Percentiles rank a stretch among this genome's conserved stretches.
Conservation (phyloP, 2,113 vertebrate species). For the Apeltes quadracus region DNA sequence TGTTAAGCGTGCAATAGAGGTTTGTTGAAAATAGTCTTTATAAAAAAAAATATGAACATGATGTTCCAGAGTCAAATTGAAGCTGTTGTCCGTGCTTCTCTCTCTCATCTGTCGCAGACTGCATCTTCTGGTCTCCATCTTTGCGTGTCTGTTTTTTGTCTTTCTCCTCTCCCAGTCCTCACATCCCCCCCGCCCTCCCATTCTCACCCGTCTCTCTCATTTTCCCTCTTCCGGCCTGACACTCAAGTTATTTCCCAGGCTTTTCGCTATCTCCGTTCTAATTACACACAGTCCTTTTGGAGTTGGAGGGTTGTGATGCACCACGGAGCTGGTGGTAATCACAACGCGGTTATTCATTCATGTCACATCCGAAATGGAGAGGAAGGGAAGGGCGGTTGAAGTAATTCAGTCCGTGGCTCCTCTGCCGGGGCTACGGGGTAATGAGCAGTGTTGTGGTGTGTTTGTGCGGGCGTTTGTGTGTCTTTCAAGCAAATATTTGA, state of each 20-base stretch:
- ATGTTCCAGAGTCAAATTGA: not conserved
- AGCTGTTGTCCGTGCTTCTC: not conserved
- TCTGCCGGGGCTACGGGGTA: constrained; percentile 41
- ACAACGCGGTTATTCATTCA: constrained; percentile 65
- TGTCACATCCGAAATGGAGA: constrained; percentile 47
- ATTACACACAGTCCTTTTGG: constrained; percentile 54
- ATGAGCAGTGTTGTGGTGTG: constrained; percentile 30
- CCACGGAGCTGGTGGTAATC: constrained; percentile 52
- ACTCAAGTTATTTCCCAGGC: constrained; percentile 50
- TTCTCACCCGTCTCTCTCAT: constrained; percentile 36
- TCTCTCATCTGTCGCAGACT: not conserved
- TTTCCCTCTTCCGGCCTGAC: constrained; percentile 23
- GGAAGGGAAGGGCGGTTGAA: constrained; percentile 38
- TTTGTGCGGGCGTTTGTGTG: constrained; percentile 33
- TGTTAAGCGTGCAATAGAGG: not conserved
- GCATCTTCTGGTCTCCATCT: constrained; percentile 1
- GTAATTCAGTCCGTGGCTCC: constrained; percentile 56
- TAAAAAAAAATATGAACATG: not conserved
- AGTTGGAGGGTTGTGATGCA: constrained; percentile 42
- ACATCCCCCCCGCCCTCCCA: constrained; percentile 20
- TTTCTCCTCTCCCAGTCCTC: constrained; percentile 10
- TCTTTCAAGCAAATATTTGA: not conserved
- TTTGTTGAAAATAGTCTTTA: not conserved
- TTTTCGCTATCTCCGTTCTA: constrained; percentile 60
- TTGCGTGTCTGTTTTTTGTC: not conserved